These are phyloP conservation scores for Stichopus horrens DNA, from an alignment of 53 echinoderm and acorn worm species.

Conservation along the genomic window DNA sequence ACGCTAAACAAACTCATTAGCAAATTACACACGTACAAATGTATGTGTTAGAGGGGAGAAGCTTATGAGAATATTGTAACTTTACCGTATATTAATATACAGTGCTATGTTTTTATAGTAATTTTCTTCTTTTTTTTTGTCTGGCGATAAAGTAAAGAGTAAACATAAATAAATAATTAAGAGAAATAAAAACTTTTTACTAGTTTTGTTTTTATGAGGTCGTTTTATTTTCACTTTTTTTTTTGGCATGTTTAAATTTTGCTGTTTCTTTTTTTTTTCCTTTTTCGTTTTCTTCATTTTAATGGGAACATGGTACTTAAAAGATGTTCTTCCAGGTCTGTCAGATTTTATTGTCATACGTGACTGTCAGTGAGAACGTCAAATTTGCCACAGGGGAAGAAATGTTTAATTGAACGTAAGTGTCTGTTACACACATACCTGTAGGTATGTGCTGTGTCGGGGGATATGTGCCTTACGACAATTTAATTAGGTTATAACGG, in stretches of 20 bases:
- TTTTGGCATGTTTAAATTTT: too few relatives aligned
- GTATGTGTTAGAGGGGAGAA: slow-evolving; percentile 9
- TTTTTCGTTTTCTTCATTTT: neutral
- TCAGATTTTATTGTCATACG: neutral
- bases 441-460: neutral
- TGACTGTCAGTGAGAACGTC: neutral
- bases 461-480: neutral
- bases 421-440: slow-evolving; percentile 2
- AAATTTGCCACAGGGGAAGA: slow-evolving; percentile 13
- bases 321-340: neutral
- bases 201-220: too few relatives aligned
- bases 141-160: neutral
- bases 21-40: slow-evolving; percentile 42
- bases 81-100: too few relatives aligned
- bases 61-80: too few relatives aligned
- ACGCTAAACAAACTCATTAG: slow-evolving; percentile 45
- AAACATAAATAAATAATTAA: too few relatives aligned
- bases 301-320: neutral
- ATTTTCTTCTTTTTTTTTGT: slow-evolving; percentile 13
- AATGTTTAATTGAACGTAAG: slow-evolving; percentile 18
- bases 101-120: neutral
- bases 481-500: neutral
- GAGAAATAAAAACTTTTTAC: too few relatives aligned
- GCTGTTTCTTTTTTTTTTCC: neutral
- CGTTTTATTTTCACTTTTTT: too few relatives aligned